phyloP scores from a whole-genome alignment of 2,797 vertebrate genomes.

The Dromococcyx pavoninus region DNA sequence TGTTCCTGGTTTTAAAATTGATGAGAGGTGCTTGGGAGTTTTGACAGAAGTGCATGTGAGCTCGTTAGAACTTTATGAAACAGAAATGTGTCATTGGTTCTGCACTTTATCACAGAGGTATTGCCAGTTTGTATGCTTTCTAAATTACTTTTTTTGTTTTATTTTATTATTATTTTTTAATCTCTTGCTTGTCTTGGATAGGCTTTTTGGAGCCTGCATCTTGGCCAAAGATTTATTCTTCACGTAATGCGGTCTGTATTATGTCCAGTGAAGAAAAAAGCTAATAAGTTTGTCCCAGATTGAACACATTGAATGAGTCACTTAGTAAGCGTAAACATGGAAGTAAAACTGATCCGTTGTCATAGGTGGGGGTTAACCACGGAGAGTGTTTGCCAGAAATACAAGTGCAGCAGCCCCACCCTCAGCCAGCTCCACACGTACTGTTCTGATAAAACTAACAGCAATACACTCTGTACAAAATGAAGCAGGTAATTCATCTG shows the following conservation, averaged over 20 bases:
- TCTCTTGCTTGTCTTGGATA: not conserved
- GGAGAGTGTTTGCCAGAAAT: not conserved
- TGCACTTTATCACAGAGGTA: not conserved
- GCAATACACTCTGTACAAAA: not conserved
- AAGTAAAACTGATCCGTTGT: not conserved
- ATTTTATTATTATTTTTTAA: not conserved
- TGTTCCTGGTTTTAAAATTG: not conserved
- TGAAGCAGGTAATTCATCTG: not conserved
- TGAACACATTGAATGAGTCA: not conserved
- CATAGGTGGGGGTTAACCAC: not conserved
- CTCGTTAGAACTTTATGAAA: not conserved
- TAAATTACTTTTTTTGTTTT: not conserved
- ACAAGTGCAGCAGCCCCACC: not conserved
- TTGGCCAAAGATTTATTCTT: not conserved
- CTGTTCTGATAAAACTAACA: not conserved
- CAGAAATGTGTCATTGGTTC: not conserved
- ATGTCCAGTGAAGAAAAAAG: not conserved
- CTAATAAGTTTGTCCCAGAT: not conserved
- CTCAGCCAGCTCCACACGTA: not conserved
- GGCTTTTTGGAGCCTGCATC: not conserved
- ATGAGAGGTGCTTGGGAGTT: not conserved
- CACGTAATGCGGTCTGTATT: not conserved
- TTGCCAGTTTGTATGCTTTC: not conserved
- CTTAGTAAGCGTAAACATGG: not conserved
- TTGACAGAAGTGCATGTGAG: not conserved